Percentiles rank a stretch among this genome's conserved stretches.
Evolutionary conservation across 2,113 vertebrate species (phyloP).

Genomic region (Chaetura pelagica): DNA sequence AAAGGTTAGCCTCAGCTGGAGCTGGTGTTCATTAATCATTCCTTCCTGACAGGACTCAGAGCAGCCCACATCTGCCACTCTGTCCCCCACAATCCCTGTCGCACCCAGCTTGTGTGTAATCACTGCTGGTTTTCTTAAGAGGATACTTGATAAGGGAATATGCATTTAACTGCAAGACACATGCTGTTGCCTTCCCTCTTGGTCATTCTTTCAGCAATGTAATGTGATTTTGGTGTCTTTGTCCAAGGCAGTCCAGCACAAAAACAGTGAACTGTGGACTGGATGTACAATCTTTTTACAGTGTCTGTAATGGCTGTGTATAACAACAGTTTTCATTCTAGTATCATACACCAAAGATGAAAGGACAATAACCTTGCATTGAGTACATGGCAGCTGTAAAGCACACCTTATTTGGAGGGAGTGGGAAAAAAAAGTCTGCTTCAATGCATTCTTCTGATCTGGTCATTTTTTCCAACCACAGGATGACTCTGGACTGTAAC

Average conservation of each 20-base stretch:
- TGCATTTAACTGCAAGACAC: slow-evolving; percentile 5
- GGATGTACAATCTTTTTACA: background rate
- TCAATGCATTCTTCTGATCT: background rate
- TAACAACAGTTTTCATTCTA: background rate
- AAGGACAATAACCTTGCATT: background rate
- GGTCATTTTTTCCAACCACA: background rate
- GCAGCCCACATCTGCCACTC: slow-evolving; percentile 97
- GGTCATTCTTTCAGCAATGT: slow-evolving; percentile 4
- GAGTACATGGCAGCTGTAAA: background rate
- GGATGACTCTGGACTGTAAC: background rate
- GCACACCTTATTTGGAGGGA: background rate
- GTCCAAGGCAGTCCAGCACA: background rate
- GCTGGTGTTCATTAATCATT: slow-evolving; percentile 99
- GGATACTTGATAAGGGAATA: slow-evolving; percentile 32
- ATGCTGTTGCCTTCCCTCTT: background rate
- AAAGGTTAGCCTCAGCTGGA: slow-evolving; percentile 99
- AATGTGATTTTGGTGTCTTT: slow-evolving; percentile 2
- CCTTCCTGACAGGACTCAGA: slow-evolving; percentile 96
- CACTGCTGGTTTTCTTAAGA: slow-evolving; percentile 60
- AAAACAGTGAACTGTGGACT: background rate
- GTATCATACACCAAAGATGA: background rate
- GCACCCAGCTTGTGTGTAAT: slow-evolving; percentile 81
- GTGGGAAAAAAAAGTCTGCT: background rate
- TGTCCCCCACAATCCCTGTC: slow-evolving; percentile 88
- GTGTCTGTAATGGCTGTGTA: background rate